Conservation (phyloP, 2,113 vertebrate species). For the Macheiramphus alcinus region DNA sequence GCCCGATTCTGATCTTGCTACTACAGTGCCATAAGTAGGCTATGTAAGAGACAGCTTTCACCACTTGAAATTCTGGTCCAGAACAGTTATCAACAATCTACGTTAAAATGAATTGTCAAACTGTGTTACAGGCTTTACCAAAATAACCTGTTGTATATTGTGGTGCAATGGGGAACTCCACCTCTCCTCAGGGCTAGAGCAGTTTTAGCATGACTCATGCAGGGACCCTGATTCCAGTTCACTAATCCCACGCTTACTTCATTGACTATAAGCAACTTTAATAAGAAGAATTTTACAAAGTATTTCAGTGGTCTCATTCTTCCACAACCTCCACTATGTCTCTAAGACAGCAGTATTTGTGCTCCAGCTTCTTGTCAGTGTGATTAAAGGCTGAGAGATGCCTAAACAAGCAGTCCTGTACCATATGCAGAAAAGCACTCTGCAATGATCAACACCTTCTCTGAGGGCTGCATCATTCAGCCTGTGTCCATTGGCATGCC, state of each 20-base stretch:
- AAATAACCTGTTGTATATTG: rapidly evolving
- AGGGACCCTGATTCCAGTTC: not conserved
- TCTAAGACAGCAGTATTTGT: not conserved
- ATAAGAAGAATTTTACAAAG: not conserved
- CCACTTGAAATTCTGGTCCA: not conserved
- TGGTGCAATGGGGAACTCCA: not conserved
- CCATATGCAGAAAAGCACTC: not conserved
- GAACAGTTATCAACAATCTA: not conserved
- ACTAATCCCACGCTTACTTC: not conserved
- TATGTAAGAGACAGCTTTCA: not conserved
- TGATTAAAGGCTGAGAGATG: not conserved
- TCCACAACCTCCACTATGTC: not conserved
- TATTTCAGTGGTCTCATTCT: not conserved
- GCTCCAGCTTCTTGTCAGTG: not conserved
- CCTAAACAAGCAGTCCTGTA: not conserved
- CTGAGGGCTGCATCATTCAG: not conserved
- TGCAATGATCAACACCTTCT: not conserved
- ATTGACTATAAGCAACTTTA: rapidly evolving
- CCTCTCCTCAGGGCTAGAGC: not conserved
- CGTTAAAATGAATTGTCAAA: not conserved
- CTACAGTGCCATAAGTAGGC: not conserved
- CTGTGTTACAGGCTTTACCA: not conserved
- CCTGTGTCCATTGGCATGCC: not conserved
- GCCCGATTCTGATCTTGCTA: not conserved
- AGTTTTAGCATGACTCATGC: not conserved